These are phyloP conservation scores for Notothenia rossii DNA, from an alignment of 2,113 vertebrate species.

Conservation along the genomic window DNA sequence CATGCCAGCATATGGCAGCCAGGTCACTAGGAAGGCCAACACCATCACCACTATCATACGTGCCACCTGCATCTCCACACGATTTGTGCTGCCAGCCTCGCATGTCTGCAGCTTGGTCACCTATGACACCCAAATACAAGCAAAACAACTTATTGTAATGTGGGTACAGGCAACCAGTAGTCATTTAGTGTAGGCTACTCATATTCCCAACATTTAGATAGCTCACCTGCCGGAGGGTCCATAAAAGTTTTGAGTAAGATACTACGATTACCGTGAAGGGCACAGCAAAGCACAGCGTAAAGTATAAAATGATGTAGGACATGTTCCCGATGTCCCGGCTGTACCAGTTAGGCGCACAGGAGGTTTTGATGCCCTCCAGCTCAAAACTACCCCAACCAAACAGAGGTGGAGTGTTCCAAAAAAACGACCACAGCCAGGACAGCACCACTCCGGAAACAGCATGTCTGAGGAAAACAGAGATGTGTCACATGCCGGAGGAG, in stretches of 20 bases:
- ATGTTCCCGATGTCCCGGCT: slow-evolving; percentile 79
- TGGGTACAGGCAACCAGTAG: neutral
- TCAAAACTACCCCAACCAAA: slow-evolving; percentile 86
- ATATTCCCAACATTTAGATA: neutral
- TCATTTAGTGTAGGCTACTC: too few species aligned
- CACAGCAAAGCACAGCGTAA: slow-evolving; percentile 81
- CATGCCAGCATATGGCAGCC: slow-evolving; percentile 79
- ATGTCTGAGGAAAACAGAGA: slow-evolving; percentile 61
- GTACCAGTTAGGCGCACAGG: slow-evolving; percentile 84
- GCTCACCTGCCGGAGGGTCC: slow-evolving; percentile 81
- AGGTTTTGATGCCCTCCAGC: slow-evolving; percentile 80
- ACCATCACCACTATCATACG: slow-evolving; percentile 80
- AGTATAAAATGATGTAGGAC: slow-evolving; percentile 84
- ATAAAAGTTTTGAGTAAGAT: slow-evolving; percentile 78
- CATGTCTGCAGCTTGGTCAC: slow-evolving; percentile 75
- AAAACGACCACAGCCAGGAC: slow-evolving; percentile 85
- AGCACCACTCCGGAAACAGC: slow-evolving; percentile 78
- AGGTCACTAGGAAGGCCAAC: slow-evolving; percentile 78
- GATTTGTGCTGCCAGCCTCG: slow-evolving; percentile 69
- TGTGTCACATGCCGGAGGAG: neutral
- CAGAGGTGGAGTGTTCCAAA: slow-evolving; percentile 85
- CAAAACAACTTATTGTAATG: neutral
- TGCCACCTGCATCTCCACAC: slow-evolving; percentile 68
- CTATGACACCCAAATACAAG: slow-evolving; percentile 41
- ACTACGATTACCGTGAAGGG: slow-evolving; percentile 79